Conservation (phyloP, 2,113 vertebrate genomes). For the Lepidiolamprologus cunningtoni region DNA sequence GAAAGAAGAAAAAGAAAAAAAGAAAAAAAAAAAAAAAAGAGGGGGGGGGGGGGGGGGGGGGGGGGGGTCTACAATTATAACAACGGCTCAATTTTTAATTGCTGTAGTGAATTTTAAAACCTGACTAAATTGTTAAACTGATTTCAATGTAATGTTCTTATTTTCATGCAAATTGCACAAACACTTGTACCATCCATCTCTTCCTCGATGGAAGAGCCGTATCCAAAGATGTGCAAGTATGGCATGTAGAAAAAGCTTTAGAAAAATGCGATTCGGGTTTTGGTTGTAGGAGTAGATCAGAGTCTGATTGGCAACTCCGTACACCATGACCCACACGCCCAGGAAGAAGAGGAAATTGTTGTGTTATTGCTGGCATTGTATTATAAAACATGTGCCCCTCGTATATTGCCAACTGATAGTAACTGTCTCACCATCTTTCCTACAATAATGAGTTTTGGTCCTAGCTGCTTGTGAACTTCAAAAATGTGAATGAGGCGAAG, state of each 20-base stretch:
- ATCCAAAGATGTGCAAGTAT: not conserved
- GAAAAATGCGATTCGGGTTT: not conserved
- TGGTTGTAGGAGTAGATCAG: not conserved
- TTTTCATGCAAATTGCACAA: not conserved
- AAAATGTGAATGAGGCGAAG: not conserved
- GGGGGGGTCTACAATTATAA: too few relatives aligned
- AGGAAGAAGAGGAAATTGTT: not conserved
- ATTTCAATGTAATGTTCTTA: not conserved
- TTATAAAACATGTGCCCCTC: not conserved
- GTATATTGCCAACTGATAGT: not conserved
- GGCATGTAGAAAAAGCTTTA: not conserved
- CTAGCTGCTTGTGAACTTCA: not conserved
- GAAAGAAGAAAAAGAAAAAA: too few relatives aligned
- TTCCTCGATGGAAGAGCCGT: not conserved
- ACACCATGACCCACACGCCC: not conserved
- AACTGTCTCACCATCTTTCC: not conserved
- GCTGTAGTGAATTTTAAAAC: too few relatives aligned
- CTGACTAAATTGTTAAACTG: not conserved
- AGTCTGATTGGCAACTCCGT: not conserved
- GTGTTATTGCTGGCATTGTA: not conserved
- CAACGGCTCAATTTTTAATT: too few relatives aligned
- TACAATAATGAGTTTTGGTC: not conserved
- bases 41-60: too few relatives aligned
- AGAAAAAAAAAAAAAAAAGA: too few relatives aligned
- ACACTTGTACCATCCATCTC: not conserved